Percentiles rank a stretch among this genome's conserved stretches.
Evolutionary conservation across 2,888 invertebrate species (phyloP).

Genomic region (Marasmarcha lunaedactyla): DNA sequence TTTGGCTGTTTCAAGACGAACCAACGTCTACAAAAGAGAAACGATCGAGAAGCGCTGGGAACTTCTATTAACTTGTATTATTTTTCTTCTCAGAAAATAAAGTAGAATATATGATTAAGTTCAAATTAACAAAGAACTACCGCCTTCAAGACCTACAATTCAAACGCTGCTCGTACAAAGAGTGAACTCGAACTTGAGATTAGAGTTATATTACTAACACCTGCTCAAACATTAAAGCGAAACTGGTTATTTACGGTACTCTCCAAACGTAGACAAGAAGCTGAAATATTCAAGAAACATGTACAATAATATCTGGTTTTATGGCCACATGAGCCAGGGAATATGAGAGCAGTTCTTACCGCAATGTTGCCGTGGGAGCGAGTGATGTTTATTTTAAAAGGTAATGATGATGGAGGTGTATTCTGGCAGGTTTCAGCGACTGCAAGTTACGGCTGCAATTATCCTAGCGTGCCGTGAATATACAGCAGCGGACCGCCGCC

Average conservation of each 20-base stretch:
- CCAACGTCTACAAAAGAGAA: too few species aligned
- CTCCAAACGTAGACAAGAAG: slow-evolving; percentile 7
- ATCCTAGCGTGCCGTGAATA: slow-evolving; percentile 37
- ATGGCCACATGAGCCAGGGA: slow-evolving; percentile 8
- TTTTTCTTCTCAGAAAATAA: too few species aligned
- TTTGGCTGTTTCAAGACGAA: too few species aligned
- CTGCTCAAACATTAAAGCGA: background rate
- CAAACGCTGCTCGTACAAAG: too few species aligned
- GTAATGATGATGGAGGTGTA: slow-evolving; percentile 28
- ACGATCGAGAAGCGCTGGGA: too few species aligned
- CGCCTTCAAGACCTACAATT: too few species aligned
- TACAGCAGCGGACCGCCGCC: slow-evolving; percentile 23
- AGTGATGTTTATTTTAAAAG: slow-evolving; percentile 32
- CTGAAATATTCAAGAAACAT: slow-evolving; percentile 10
- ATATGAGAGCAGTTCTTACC: slow-evolving; percentile 19
- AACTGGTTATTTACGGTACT: background rate
- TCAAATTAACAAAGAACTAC: too few species aligned
- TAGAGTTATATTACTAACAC: background rate
- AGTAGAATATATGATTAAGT: too few species aligned
- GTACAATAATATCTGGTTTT: slow-evolving; percentile 3
- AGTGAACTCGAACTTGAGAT: too few species aligned
- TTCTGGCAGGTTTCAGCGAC: slow-evolving; percentile 27
- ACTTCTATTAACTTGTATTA: too few species aligned
- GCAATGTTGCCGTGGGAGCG: slow-evolving; percentile 23
- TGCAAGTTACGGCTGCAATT: slow-evolving; percentile 26